Conservation (phyloP, 2,113 vertebrate genomes). For the Saguinus imperator region DNA sequence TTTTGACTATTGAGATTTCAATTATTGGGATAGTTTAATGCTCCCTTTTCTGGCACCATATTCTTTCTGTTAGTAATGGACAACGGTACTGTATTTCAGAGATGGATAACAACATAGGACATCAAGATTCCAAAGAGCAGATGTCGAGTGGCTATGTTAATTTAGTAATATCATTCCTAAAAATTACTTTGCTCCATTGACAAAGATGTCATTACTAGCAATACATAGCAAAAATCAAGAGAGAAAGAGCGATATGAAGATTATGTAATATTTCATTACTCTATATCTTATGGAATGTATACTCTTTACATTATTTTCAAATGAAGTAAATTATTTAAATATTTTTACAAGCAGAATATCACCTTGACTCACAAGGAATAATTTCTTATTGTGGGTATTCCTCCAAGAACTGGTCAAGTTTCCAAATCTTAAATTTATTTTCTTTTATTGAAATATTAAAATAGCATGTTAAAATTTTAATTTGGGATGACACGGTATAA, state of each 20-base stretch:
- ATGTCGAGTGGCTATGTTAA: neutral
- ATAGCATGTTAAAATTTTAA: slow-evolving; percentile 63
- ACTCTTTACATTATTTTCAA: neutral
- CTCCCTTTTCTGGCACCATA: accelerated
- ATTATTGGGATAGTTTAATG: no score
- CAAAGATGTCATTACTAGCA: neutral
- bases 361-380: slow-evolving; percentile 52
- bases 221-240: neutral
- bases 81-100: neutral
- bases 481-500: slow-evolving; percentile 53
- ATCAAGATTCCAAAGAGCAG: neutral
- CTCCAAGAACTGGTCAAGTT: slow-evolving; percentile 61
- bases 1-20: neutral
- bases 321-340: slow-evolving; percentile 31
- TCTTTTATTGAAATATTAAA: slow-evolving; percentile 64
- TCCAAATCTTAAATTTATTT: slow-evolving; percentile 61
- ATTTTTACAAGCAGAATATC: slow-evolving; percentile 5
- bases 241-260: neutral
- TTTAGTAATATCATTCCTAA: neutral
- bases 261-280: neutral
- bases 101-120: neutral
- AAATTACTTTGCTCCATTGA: neutral
- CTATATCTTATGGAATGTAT: neutral
- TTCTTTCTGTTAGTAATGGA: neutral
- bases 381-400: slow-evolving; percentile 59